A percentile compares a stretch with the other conserved stretches of the same genome.
phyloP scores from a whole-genome alignment of 2,113 vertebrate genomes.

The Osmerus mordax region DNA sequence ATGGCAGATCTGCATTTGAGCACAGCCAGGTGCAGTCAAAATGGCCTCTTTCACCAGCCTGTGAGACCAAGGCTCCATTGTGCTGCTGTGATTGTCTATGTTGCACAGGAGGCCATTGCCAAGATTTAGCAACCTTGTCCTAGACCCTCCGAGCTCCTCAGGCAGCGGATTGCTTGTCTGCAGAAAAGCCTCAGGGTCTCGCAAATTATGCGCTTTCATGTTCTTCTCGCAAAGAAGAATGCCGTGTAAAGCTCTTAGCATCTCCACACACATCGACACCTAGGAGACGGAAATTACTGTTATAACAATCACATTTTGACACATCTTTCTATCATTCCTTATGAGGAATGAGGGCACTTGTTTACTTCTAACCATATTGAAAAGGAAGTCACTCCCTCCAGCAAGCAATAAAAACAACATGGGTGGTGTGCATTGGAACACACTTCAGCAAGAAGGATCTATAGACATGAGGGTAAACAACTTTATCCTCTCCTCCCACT shows the following conservation, averaged over 20 bases:
- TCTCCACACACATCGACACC: slow-evolving; percentile 85
- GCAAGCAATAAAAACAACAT: too few species aligned
- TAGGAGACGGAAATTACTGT: slow-evolving; percentile 42
- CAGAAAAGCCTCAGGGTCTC: slow-evolving; percentile 40
- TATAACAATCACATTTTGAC: neutral
- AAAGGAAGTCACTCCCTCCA: too few species aligned
- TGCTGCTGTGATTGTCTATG: slow-evolving; percentile 63
- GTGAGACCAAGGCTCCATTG: slow-evolving; percentile 73
- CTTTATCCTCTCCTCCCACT: too few species aligned
- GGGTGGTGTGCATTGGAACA: too few species aligned
- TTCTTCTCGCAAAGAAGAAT: slow-evolving; percentile 85
- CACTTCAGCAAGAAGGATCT: too few species aligned
- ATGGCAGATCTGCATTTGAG: slow-evolving; percentile 82
- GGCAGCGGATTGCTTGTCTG: slow-evolving; percentile 61
- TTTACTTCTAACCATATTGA: neutral
- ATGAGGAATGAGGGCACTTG: neutral
- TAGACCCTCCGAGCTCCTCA: slow-evolving; percentile 68
- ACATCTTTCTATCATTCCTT: neutral
- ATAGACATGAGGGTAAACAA: too few species aligned
- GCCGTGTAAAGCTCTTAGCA: slow-evolving; percentile 81
- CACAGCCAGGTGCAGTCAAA: slow-evolving; percentile 79
- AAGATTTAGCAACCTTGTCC: slow-evolving; percentile 65
- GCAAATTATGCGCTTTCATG: slow-evolving; percentile 71
- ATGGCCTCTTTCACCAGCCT: slow-evolving; percentile 83
- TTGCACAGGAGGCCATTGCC: slow-evolving; percentile 83